Conservation (phyloP, 2,888 invertebrate genomes). For the Rhagonycha lutea region DNA sequence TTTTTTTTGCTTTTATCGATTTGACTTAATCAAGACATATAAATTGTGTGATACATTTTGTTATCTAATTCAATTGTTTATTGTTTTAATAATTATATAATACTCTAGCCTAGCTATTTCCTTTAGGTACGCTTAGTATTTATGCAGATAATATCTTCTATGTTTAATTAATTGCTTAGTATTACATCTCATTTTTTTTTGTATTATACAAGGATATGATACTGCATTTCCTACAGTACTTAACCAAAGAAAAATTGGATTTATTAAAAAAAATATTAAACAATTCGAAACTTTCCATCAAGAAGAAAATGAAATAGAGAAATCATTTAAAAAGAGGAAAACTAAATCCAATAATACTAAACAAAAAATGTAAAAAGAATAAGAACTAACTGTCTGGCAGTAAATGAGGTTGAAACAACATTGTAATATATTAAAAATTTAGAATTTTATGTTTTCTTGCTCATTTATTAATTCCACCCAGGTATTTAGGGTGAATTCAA, state of each 20-base stretch:
- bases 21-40: neutral
- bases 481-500: too few species aligned
- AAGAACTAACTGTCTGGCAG: too few species aligned
- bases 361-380: too few species aligned
- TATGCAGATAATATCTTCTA: neutral
- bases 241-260: too few species aligned
- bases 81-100: neutral
- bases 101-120: neutral
- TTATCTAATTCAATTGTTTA: neutral
- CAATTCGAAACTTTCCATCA: neutral
- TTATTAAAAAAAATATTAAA: neutral
- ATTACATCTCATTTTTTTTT: neutral
- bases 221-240: neutral
- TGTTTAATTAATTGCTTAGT: neutral
- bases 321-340: too few species aligned
- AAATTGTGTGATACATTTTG: neutral
- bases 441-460: too few species aligned
- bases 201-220: neutral
- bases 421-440: too few species aligned
- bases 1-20: neutral
- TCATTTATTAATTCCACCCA: too few species aligned
- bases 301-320: too few species aligned
- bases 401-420: too few species aligned
- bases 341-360: too few species aligned
- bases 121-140: neutral